Evolutionary conservation across 2,888 invertebrate species (phyloP).

Genomic region (Caenorhabditis becei): DNA sequence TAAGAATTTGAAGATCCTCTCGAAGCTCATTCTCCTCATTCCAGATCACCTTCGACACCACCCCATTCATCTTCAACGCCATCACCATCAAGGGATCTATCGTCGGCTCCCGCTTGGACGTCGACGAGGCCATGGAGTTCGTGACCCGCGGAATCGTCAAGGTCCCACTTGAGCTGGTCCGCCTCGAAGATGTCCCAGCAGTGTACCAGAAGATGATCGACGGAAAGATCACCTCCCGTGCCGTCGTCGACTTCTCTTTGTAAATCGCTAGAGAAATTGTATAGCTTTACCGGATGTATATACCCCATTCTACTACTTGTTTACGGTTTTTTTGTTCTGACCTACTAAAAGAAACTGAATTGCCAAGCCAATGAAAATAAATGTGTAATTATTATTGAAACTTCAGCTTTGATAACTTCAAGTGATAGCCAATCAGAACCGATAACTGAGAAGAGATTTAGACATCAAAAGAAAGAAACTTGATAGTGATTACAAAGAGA

Average conservation of each 20-base stretch:
- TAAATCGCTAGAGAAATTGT: conserved; percentile 22
- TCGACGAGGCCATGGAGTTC: conserved; percentile 70
- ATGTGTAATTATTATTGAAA: neutral
- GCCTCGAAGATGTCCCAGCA: conserved; percentile 60
- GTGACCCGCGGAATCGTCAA: conserved; percentile 67
- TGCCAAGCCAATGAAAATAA: neutral
- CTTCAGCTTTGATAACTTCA: neutral
- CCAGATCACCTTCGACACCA: conserved; percentile 62
- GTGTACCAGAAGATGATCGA: conserved; percentile 56
- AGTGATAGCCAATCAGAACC: no score
- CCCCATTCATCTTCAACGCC: conserved; percentile 61
- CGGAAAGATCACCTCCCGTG: conserved; percentile 61
- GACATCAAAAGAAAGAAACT: neutral
- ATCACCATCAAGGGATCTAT: conserved; percentile 68
- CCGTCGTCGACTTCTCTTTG: conserved; percentile 61
- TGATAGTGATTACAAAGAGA: conserved; percentile 32
- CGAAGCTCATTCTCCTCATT: conserved; percentile 1
- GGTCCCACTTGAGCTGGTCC: conserved; percentile 65
- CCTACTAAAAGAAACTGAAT: conserved; percentile 39
- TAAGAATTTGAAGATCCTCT: neutral
- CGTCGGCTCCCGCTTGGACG: conserved; percentile 67
- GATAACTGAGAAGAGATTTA: neutral
- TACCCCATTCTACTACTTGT: conserved; percentile 35
- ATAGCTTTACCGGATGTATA: conserved; percentile 45
- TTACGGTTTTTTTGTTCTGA: conserved; percentile 21